Evolutionary conservation across 2,888 invertebrate genomes (phyloP).

Genomic region (Machimus atricapillus): DNA sequence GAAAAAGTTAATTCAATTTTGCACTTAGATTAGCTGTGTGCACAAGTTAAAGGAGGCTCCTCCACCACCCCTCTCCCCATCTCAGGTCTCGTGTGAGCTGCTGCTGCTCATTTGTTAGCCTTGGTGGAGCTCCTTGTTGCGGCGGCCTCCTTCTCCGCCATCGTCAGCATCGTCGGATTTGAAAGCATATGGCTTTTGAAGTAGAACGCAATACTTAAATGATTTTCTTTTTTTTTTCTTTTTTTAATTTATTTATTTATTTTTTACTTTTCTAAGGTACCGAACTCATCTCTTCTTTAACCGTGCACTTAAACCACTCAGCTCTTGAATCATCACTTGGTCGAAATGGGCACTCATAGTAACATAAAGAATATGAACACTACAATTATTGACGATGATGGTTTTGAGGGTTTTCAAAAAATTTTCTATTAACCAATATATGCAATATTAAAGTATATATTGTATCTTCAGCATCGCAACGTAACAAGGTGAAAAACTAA

Average conservation of each 20-base stretch:
- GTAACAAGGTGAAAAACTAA: background rate
- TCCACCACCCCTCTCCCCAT: too few relatives aligned
- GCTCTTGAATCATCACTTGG: background rate
- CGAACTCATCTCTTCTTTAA: background rate
- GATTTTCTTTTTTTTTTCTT: background rate
- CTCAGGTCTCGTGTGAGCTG: background rate
- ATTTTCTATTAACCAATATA: background rate
- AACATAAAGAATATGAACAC: background rate
- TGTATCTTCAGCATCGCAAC: background rate
- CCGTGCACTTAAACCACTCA: background rate
- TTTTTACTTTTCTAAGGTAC: background rate
- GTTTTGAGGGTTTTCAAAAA: background rate
- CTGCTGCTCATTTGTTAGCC: background rate
- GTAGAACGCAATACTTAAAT: background rate
- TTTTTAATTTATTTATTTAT: too few relatives aligned
- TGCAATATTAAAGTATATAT: background rate
- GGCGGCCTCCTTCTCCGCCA: background rate
- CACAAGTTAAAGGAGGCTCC: background rate
- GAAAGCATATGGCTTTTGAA: background rate
- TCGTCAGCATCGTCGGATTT: background rate
- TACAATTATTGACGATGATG: background rate
- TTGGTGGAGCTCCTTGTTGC: background rate
- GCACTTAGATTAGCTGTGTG: background rate
- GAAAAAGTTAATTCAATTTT: background rate
- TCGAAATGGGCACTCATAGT: background rate